A percentile compares a stretch with the other conserved stretches of the same genome.
These are phyloP conservation scores for Pontoporia blainvillei DNA, from an alignment of 2,113 vertebrate genomes.

Conservation along the genomic window DNA sequence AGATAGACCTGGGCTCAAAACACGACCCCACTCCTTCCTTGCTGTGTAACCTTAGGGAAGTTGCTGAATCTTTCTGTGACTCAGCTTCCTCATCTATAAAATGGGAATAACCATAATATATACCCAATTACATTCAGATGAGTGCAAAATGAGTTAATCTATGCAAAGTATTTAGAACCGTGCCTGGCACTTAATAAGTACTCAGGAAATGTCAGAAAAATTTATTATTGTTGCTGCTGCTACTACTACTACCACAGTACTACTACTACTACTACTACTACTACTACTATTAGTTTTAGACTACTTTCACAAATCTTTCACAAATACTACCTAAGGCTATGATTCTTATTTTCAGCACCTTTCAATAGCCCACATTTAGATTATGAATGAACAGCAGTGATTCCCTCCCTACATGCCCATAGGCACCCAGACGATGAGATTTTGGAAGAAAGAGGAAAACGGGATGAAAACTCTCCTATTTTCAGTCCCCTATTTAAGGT, in stretches of 20 bases:
- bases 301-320: not conserved
- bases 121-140: not conserved
- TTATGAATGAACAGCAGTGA: not conserved
- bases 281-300: not conserved
- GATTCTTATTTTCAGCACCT: not conserved
- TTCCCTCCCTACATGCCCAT: not conserved
- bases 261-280: not conserved
- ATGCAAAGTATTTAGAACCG: not conserved
- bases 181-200: not conserved
- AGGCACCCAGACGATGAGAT: not conserved
- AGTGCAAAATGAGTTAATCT: not conserved
- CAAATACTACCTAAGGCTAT: not conserved
- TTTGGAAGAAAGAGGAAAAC: not conserved
- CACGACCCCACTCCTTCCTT: not conserved
- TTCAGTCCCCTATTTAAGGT: not conserved
- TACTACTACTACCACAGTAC: not conserved
- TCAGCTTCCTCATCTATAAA: not conserved
- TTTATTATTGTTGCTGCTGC: not conserved
- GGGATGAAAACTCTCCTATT: not conserved
- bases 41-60: not conserved
- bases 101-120: not conserved
- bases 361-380: not conserved
- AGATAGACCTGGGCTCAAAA: not conserved
- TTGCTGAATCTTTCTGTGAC: not conserved
- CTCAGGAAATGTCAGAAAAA: not conserved